phyloP scores from a whole-genome alignment of 2,797 vertebrate species.

The Sebastes ruberrimus region DNA sequence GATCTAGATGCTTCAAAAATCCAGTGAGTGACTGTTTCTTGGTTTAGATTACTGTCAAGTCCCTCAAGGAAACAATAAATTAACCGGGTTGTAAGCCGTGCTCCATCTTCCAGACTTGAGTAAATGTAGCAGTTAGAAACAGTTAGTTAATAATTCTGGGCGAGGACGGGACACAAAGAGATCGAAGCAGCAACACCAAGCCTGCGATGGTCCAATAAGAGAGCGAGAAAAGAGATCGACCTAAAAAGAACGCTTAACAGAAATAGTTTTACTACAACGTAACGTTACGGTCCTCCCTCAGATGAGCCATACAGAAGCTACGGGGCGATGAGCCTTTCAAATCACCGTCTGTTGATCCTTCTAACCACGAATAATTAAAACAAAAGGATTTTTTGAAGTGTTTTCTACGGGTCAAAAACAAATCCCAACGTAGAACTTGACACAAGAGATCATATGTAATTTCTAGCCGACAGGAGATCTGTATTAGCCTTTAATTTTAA shows the following conservation, averaged over 20 bases:
- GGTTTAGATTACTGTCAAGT: constrained; percentile 31
- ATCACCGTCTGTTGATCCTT: background rate
- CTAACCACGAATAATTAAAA: background rate
- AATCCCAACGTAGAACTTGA: background rate
- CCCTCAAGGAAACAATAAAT: constrained; percentile 61
- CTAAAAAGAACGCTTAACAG: constrained; percentile 36
- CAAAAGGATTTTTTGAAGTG: background rate
- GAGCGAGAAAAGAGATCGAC: constrained; percentile 37
- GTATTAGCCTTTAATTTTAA: constrained; percentile 7
- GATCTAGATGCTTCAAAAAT: constrained; percentile 55
- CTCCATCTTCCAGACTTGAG: constrained; percentile 43
- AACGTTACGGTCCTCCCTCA: constrained; percentile 54
- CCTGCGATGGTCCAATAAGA: constrained; percentile 20
- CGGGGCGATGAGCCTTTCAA: background rate
- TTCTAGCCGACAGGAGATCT: constrained; percentile 15
- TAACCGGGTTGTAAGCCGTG: constrained; percentile 47
- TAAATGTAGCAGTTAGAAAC: constrained; percentile 50
- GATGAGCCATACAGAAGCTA: constrained; percentile 41
- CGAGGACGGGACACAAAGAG: constrained; percentile 24
- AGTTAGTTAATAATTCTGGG: constrained; percentile 41
- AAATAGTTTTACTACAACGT: constrained; percentile 57
- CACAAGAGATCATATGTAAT: background rate
- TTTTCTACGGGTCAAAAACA: background rate
- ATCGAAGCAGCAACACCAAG: constrained; percentile 45
- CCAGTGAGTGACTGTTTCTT: constrained; percentile 56